phyloP scores from a whole-genome alignment of 2,888 invertebrate genomes.

The Dusona sp. region DNA sequence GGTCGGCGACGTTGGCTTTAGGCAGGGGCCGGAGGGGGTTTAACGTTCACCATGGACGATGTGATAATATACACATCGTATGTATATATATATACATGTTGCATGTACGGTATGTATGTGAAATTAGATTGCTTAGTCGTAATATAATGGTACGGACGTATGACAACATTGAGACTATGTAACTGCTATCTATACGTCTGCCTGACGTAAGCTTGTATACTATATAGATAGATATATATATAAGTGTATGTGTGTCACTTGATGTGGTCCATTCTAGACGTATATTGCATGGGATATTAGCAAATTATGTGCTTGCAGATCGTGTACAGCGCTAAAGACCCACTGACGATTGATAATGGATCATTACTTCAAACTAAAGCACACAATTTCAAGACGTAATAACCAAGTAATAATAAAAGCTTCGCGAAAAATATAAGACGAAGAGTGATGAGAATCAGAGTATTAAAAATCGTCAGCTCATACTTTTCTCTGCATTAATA shows the following conservation, averaged over 20 bases:
- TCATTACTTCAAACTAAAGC: not conserved
- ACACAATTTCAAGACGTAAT: not conserved
- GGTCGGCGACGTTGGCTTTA: slow-evolving; percentile 13
- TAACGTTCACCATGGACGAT: slow-evolving; percentile 19
- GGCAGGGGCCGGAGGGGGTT: not conserved
- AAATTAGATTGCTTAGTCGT: slow-evolving; percentile 46
- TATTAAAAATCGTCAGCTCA: not conserved
- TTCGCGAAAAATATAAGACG: not conserved
- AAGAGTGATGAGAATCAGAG: not conserved
- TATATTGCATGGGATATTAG: slow-evolving; percentile 22
- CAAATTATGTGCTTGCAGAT: slow-evolving; percentile 12
- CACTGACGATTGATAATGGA: not conserved
- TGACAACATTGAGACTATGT: slow-evolving; percentile 21
- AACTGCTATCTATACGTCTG: not conserved
- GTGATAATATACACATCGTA: not conserved
- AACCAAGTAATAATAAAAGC: not conserved
- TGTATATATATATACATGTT: slow-evolving; percentile 3
- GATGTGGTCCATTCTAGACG: not conserved
- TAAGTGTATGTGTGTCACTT: slow-evolving; percentile 1
- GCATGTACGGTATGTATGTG: not conserved
- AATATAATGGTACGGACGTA: slow-evolving; percentile 26
- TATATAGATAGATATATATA: slow-evolving; percentile 9
- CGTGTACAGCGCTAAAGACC: not conserved
- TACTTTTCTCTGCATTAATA: not conserved
- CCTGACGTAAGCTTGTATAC: slow-evolving; percentile 1